Conservation (phyloP, 1,140 invertebrate genomes). For the Galleria mellonella region DNA sequence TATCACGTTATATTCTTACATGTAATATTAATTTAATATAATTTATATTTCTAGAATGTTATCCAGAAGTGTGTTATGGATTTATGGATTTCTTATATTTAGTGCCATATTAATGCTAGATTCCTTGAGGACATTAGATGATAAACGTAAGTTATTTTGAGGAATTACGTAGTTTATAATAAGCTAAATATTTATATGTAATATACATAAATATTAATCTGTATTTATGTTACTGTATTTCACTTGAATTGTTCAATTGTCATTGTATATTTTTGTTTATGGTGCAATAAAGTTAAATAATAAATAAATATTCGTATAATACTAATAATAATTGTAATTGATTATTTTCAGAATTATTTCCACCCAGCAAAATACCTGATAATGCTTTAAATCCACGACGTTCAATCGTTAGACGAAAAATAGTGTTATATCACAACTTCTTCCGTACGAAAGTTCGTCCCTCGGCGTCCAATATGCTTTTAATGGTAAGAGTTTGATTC, state of each 20-base stretch:
- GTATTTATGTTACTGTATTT: no score
- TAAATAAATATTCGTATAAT: no score
- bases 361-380: conserved; percentile 76
- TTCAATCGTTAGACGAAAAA: conserved; percentile 79
- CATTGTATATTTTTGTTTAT: no score
- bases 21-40: neutral
- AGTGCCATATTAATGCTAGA: conserved; percentile 24
- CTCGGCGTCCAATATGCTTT: conserved; percentile 85
- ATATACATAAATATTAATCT: no score
- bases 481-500: conserved; percentile 78
- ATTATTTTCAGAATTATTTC: conserved; percentile 60
- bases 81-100: conserved; percentile 24
- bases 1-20: no score
- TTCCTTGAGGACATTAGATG: conserved; percentile 22
- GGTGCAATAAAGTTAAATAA: no score
- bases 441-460: conserved; percentile 84
- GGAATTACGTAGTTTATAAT: no score
- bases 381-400: conserved; percentile 75
- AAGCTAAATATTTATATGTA: no score
- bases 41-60: conserved; percentile 21
- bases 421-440: conserved; percentile 85
- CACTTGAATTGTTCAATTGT: no score
- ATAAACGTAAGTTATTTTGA: conserved; percentile 33
- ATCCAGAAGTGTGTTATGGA: conserved; percentile 13
- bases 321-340: no score